Conservation (phyloP, 1,140 invertebrate genomes). For the Colletes latitarsis region DNA sequence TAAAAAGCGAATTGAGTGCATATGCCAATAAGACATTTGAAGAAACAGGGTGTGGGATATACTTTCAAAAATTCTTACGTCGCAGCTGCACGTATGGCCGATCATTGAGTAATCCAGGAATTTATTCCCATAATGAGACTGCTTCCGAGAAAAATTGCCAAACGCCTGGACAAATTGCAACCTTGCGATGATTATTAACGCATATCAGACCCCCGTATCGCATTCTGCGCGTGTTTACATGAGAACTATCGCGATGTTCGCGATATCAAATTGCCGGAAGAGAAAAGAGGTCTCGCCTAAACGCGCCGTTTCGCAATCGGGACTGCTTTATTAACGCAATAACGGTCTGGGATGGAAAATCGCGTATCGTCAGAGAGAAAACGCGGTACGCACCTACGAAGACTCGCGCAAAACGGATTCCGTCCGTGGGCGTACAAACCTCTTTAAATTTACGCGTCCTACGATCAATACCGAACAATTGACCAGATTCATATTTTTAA, state of each 20-base stretch:
- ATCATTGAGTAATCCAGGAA: too few species aligned
- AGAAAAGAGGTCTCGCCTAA: constrained; percentile 30
- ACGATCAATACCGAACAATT: too few species aligned
- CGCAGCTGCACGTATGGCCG: neutral
- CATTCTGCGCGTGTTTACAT: neutral
- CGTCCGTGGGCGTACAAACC: too few species aligned
- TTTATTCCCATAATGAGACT: neutral
- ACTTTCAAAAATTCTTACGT: neutral
- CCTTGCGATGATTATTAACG: constrained; percentile 21
- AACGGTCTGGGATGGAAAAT: constrained; percentile 37
- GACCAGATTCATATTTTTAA: too few species aligned
- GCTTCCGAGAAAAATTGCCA: neutral
- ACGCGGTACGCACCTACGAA: neutral
- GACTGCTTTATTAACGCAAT: neutral
- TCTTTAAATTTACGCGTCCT: too few species aligned
- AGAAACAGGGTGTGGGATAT: too few species aligned
- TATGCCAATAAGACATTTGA: too few species aligned
- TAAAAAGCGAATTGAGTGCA: too few species aligned
- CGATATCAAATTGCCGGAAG: constrained; percentile 41
- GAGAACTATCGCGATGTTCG: neutral
- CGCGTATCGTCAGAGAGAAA: neutral
- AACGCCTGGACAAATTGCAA: neutral
- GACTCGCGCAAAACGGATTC: too few species aligned
- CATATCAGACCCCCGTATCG: neutral
- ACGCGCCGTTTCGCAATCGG: constrained; percentile 39